Conservation (phyloP, 2,797 vertebrate genomes). For the Falco columbarius region DNA sequence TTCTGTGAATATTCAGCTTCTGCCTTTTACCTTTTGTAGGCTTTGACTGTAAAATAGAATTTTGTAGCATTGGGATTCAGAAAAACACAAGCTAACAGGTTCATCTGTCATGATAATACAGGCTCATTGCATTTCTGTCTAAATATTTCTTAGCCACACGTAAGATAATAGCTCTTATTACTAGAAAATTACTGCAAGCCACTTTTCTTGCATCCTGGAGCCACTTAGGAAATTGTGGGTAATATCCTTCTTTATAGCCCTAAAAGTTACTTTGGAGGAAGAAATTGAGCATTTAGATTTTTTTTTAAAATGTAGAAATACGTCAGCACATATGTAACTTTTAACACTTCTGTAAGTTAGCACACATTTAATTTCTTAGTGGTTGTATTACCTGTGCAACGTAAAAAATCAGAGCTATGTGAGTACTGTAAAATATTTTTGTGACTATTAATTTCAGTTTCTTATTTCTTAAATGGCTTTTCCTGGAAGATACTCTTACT, state of each 20-base stretch:
- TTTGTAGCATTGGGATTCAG: neutral
- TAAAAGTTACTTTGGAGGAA: neutral
- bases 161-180: neutral
- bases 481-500: neutral
- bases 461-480: conserved; percentile 41
- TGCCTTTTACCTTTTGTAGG: neutral
- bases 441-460: conserved; percentile 4
- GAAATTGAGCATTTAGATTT: neutral
- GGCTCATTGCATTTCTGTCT: neutral
- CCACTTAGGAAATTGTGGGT: neutral
- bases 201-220: neutral
- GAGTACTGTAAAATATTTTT: neutral
- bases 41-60: neutral
- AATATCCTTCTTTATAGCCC: neutral
- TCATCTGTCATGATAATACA: neutral
- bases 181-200: neutral
- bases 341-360: neutral
- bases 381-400: neutral
- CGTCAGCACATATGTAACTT: neutral
- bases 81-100: neutral
- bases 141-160: neutral
- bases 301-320: neutral
- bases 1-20: neutral
- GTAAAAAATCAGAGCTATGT: neutral
- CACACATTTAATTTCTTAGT: neutral